These are phyloP conservation scores for Ornithorhynchus anatinus DNA, from an alignment of 2,113 vertebrate species.

Conservation along the genomic window DNA sequence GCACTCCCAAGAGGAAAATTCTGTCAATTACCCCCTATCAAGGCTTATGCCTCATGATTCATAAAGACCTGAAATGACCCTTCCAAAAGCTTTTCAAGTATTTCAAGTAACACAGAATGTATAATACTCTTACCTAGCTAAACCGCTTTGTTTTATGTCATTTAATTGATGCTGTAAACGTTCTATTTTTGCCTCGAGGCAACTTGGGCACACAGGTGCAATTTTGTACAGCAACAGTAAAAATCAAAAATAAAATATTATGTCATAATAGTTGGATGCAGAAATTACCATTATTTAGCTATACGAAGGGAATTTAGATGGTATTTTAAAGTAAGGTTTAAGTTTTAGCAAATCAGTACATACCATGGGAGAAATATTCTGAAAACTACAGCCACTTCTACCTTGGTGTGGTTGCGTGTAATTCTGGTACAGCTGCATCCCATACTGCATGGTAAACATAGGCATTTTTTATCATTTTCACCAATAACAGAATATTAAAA, in stretches of 20 bases:
- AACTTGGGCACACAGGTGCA: neutral
- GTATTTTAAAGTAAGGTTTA: neutral
- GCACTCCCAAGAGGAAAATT: neutral
- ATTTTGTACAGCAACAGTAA: neutral
- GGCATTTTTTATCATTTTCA: neutral
- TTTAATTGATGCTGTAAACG: neutral
- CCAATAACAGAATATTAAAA: neutral
- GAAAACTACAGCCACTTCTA: constrained; percentile 76
- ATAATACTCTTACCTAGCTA: neutral
- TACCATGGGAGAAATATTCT: constrained; percentile 91
- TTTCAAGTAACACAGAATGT: neutral
- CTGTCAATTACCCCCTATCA: neutral
- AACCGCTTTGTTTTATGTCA: neutral
- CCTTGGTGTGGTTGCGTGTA: constrained; percentile 87
- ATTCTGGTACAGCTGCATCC: constrained; percentile 96
- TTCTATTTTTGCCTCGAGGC: neutral
- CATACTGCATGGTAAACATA: constrained; percentile 81
- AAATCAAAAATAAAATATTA: neutral
- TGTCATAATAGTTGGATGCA: neutral
- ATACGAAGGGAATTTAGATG: neutral
- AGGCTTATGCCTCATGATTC: neutral
- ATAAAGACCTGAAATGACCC: neutral
- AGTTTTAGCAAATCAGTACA: constrained; percentile 44
- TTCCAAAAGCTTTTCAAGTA: constrained; percentile 9
- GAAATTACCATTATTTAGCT: constrained; percentile 4